phyloP scores from a whole-genome alignment of 2,113 vertebrate genomes.

The Serilophus lunatus region DNA sequence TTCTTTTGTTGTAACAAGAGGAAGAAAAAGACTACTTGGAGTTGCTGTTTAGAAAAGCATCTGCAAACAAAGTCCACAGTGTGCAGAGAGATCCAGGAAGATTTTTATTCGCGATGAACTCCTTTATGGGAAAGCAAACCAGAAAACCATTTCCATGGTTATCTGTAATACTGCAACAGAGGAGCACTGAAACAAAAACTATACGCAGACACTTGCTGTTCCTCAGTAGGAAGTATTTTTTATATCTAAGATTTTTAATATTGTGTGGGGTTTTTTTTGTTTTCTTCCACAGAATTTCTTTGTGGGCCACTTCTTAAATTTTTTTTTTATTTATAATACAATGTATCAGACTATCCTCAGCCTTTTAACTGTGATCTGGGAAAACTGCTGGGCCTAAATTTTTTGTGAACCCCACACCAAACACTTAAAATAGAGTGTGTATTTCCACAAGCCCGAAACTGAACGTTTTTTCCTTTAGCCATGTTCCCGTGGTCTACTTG shows the following conservation, averaged over 20 bases:
- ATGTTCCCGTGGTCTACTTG: not conserved
- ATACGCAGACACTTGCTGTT: not conserved
- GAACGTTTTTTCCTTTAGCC: not conserved
- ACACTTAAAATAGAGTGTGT: not conserved
- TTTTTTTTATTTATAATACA: not conserved
- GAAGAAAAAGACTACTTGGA: not conserved
- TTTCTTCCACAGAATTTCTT: not conserved
- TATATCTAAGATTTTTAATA: not conserved
- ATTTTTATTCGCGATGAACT: not conserved
- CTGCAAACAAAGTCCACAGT: not conserved
- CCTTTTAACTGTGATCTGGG: not conserved
- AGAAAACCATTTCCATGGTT: not conserved
- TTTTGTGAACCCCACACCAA: not conserved
- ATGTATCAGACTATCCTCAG: not conserved
- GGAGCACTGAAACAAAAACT: not conserved
- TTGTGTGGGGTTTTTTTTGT: not conserved
- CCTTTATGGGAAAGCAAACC: not conserved
- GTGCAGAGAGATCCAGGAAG: not conserved
- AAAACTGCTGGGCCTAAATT: not conserved
- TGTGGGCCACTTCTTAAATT: not conserved
- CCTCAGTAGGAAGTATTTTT: not conserved
- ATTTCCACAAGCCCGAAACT: not conserved
- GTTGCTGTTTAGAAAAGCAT: not conserved
- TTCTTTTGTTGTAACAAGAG: not conserved
- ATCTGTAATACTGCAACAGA: not conserved